These are phyloP conservation scores for Bombus vancouverensis DNA, from an alignment of 1,140 invertebrate genomes.

Conservation along the genomic window DNA sequence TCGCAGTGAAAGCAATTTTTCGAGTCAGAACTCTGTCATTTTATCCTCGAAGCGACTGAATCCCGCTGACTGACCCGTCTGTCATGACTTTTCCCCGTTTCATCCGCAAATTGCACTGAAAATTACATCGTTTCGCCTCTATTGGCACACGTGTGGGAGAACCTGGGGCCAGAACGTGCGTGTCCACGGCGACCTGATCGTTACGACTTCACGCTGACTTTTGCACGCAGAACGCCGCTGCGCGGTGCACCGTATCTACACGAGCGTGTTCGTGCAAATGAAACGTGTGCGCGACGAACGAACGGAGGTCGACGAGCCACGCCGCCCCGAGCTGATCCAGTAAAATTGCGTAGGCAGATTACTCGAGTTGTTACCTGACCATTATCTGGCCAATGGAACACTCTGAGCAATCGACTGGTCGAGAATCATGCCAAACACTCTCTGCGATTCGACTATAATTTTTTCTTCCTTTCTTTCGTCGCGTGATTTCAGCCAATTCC, in stretches of 20 bases:
- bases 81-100: constrained; percentile 35
- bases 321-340: constrained; percentile 65
- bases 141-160: constrained; percentile 60
- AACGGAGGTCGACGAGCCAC: constrained; percentile 4
- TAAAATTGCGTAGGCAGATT: constrained; percentile 70
- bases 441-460: background rate
- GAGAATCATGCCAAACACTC: constrained; percentile 34
- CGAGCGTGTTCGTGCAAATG: constrained; percentile 71
- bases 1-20: background rate
- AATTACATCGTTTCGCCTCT: constrained; percentile 4
- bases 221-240: constrained; percentile 71
- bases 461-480: background rate
- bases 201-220: constrained; percentile 81
- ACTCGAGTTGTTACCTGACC: constrained; percentile 63
- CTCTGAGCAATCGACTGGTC: constrained; percentile 51
- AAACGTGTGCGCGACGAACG: constrained; percentile 55
- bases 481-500: background rate
- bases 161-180: constrained; percentile 76
- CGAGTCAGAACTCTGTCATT: background rate
- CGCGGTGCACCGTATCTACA: constrained; percentile 25
- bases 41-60: background rate
- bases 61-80: background rate
- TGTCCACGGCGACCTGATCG: constrained; percentile 76
- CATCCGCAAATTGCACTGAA: constrained; percentile 38
- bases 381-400: constrained; percentile 52